These are phyloP conservation scores for Macrotrachela quadricornifera DNA, from an alignment of 1,140 invertebrate species.

Conservation along the genomic window DNA sequence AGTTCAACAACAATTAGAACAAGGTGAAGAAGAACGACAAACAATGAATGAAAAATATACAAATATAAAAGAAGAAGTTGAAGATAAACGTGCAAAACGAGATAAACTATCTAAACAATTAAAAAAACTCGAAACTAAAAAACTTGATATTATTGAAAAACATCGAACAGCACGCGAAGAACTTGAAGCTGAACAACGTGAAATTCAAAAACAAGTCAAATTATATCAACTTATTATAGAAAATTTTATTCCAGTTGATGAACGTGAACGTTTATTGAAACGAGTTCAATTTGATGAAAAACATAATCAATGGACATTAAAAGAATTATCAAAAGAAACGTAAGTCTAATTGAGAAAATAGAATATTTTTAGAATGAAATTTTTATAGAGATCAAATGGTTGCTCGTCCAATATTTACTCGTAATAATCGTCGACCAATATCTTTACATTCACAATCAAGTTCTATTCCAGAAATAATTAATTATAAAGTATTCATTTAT, in stretches of 20 bases:
- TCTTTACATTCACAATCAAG: conserved; percentile 48
- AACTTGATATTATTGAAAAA: conserved; percentile 58
- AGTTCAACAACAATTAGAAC: conserved; percentile 35
- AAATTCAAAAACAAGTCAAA: conserved; percentile 44
- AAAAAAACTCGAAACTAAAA: conserved; percentile 42
- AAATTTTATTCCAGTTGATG: conserved; percentile 80
- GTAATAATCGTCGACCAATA: conserved; percentile 42
- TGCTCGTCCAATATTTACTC: conserved; percentile 41
- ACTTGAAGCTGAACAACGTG: conserved; percentile 53
- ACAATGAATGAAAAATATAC: conserved; percentile 45
- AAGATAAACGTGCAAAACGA: conserved; percentile 66
- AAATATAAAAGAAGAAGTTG: conserved; percentile 69
- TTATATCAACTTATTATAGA: conserved; percentile 71
- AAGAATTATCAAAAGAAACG: conserved; percentile 21
- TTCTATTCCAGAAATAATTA: conserved; percentile 35
- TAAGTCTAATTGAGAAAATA: background rate
- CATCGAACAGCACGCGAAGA: conserved; percentile 55
- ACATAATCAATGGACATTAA: conserved; percentile 53
- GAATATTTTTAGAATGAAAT: background rate
- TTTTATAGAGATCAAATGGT: conserved; percentile 15
- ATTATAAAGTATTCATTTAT: conserved; percentile 29
- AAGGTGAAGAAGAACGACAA: conserved; percentile 37
- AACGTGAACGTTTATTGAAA: conserved; percentile 56
- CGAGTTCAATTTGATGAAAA: conserved; percentile 56
- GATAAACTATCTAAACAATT: conserved; percentile 41